Evolutionary conservation across 2,888 invertebrate species (phyloP).

Genomic region (Trilocha varians): DNA sequence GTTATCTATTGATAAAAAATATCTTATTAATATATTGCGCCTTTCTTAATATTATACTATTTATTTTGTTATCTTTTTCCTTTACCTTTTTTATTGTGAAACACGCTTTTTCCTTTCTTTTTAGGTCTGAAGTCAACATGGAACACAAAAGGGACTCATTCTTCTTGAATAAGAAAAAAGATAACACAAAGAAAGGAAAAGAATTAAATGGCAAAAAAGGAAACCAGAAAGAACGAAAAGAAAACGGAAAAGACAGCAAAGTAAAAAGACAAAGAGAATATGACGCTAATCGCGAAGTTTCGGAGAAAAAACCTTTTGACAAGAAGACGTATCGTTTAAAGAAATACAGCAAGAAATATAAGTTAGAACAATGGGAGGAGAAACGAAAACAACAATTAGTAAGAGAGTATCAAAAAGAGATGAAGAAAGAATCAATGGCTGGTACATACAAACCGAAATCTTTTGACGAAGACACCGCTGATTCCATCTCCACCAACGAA

Average conservation of each 20-base stretch:
- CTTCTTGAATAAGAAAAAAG: slow-evolving; percentile 41
- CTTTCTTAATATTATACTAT: slow-evolving; percentile 14
- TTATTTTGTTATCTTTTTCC: slow-evolving; percentile 13
- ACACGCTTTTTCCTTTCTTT: slow-evolving; percentile 69
- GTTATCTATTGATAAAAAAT: slow-evolving; percentile 22
- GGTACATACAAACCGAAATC: slow-evolving; percentile 61
- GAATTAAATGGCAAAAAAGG: slow-evolving; percentile 9
- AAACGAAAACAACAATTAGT: slow-evolving; percentile 73
- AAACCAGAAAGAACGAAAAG: slow-evolving; percentile 13
- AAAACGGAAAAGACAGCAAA: slow-evolving; percentile 13
- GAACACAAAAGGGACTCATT: slow-evolving; percentile 49
- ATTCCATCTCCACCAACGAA: slow-evolving; percentile 25
- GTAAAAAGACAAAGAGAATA: slow-evolving; percentile 33
- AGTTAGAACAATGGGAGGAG: slow-evolving; percentile 79
- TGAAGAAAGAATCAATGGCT: slow-evolving; percentile 55
- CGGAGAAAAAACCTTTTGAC: slow-evolving; percentile 74
- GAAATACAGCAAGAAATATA: slow-evolving; percentile 80
- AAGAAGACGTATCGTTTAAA: slow-evolving; percentile 78
- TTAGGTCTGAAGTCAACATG: slow-evolving; percentile 57
- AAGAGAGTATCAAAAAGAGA: slow-evolving; percentile 71
- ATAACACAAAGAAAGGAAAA: slow-evolving; percentile 11
- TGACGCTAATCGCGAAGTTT: slow-evolving; percentile 32
- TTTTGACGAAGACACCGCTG: slow-evolving; percentile 62
- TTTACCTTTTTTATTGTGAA: slow-evolving; percentile 35
- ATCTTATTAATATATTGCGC: slow-evolving; percentile 11